phyloP scores from a whole-genome alignment of 2,797 vertebrate species.

The Okamejei kenojei region DNA sequence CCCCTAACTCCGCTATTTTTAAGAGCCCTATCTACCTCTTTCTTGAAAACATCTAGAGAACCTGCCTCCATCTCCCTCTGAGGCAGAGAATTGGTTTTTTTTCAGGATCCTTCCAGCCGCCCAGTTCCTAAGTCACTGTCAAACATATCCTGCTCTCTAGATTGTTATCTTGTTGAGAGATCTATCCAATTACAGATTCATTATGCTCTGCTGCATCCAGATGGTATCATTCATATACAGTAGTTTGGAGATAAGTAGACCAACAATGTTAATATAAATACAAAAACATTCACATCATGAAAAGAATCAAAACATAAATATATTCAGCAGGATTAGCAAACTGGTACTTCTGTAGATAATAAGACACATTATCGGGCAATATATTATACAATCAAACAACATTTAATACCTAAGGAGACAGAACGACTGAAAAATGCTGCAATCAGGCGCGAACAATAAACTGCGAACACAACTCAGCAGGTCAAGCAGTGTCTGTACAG shows the following conservation, averaged over 20 bases:
- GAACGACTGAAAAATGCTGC: too few relatives aligned
- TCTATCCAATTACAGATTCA: not conserved
- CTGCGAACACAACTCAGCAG: too few relatives aligned
- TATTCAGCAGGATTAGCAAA: not conserved
- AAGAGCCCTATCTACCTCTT: too few relatives aligned
- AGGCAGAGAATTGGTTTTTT: not conserved
- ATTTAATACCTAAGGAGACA: not conserved
- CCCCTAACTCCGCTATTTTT: too few relatives aligned
- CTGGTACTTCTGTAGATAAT: not conserved
- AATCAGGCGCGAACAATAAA: too few relatives aligned
- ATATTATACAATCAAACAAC: not conserved
- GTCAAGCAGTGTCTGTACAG: too few relatives aligned
- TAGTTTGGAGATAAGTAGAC: not conserved
- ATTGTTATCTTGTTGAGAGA: not conserved
- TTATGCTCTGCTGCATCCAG: conserved; percentile 21
- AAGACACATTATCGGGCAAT: not conserved
- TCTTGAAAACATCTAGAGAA: too few relatives aligned
- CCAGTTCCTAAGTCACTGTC: not conserved
- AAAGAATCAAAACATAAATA: not conserved
- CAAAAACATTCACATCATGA: not conserved
- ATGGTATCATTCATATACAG: not conserved
- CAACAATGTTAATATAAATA: not conserved
- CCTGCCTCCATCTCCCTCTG: too few relatives aligned
- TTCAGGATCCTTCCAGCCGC: not conserved
- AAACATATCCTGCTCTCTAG: not conserved